Conservation (phyloP, 2,797 vertebrate species). For the Fringilla coelebs region DNA sequence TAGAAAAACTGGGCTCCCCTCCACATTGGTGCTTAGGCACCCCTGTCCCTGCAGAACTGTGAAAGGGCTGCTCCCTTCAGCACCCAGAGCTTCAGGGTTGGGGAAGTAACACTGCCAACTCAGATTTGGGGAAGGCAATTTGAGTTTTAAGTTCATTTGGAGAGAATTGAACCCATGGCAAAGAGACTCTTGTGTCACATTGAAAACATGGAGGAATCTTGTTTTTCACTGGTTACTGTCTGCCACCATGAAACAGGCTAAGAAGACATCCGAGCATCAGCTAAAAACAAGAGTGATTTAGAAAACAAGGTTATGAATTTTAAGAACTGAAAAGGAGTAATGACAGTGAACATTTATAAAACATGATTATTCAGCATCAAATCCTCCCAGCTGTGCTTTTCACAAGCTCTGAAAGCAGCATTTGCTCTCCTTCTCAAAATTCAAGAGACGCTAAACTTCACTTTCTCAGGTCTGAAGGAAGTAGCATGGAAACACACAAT, state of each 20-base stretch:
- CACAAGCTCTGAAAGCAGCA: not conserved
- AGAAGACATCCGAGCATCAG: not conserved
- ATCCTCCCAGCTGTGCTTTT: not conserved
- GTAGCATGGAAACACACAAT: not conserved
- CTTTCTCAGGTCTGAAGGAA: not conserved
- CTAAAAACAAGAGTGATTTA: not conserved
- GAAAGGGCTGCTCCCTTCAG: not conserved
- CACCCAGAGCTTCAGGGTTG: not conserved
- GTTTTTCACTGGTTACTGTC: not conserved
- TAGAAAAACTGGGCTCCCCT: not conserved
- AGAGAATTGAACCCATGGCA: not conserved
- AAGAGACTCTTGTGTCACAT: not conserved
- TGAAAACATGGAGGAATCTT: not conserved
- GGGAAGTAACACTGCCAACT: rapidly evolving
- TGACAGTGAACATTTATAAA: not conserved
- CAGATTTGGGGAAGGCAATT: not conserved
- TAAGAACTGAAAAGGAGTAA: not conserved
- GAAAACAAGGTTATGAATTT: not conserved
- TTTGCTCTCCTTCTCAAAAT: not conserved
- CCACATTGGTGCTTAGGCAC: rapidly evolving
- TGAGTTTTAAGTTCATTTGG: not conserved
- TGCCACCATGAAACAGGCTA: not conserved
- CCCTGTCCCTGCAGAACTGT: not conserved
- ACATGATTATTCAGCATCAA: not conserved
- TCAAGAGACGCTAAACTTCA: not conserved